Conservation (phyloP, 2,797 vertebrate genomes). For the Schizopygopsis malacanthus region DNA sequence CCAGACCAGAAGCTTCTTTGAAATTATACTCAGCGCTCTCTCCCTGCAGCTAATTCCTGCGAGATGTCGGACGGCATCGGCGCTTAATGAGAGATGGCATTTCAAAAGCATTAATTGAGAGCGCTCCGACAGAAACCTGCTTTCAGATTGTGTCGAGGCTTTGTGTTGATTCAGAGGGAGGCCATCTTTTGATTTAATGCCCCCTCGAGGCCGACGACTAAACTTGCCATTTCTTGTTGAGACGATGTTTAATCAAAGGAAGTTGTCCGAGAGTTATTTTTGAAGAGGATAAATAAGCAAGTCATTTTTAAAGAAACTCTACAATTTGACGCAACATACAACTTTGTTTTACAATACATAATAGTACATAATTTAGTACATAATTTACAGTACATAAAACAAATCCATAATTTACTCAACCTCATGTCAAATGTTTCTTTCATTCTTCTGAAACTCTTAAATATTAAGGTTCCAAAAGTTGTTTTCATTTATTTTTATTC, state of each 20-base stretch:
- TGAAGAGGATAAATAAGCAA: conserved; percentile 1
- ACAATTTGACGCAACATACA: not conserved
- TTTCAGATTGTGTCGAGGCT: conserved; percentile 48
- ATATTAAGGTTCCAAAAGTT: too few relatives aligned
- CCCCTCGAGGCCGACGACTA: conserved; percentile 57
- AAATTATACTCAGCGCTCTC: conserved; percentile 61
- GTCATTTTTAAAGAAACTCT: conserved; percentile 20
- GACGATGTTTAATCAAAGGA: conserved; percentile 53
- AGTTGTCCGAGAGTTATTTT: conserved; percentile 54
- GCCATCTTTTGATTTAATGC: conserved; percentile 64
- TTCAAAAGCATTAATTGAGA: conserved; percentile 78
- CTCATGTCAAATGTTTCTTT: not conserved
- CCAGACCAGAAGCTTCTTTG: conserved; percentile 50
- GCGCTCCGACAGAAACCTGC: conserved; percentile 62
- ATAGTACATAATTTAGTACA: not conserved
- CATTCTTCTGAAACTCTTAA: not conserved
- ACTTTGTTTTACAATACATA: not conserved
- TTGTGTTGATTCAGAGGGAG: conserved; percentile 62
- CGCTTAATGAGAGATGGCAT: conserved; percentile 75
- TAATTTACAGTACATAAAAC: not conserved
- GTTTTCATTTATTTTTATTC: too few relatives aligned
- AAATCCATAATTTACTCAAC: not conserved
- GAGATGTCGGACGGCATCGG: conserved; percentile 54
- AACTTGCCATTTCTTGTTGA: conserved; percentile 59
- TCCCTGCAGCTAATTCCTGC: conserved; percentile 57